Percentiles rank a stretch among this genome's conserved stretches.
phyloP scores from a whole-genome alignment of 2,113 vertebrate genomes.

The Hippotragus niger region DNA sequence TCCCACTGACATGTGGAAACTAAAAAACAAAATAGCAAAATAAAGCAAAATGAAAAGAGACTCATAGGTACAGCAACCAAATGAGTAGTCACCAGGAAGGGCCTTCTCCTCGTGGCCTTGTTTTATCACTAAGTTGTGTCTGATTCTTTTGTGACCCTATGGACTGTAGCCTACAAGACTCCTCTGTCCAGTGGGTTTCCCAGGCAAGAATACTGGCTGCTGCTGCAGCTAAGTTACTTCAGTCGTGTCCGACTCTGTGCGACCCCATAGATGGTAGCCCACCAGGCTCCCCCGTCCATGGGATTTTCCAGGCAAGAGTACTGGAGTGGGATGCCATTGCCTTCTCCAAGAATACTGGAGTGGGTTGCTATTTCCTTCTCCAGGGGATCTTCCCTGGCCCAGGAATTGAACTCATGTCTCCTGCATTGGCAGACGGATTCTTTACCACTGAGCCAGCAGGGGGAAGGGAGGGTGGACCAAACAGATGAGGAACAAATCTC shows the following conservation, averaged over 20 bases:
- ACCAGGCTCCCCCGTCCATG: too few relatives aligned
- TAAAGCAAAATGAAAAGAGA: neutral
- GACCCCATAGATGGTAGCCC: too few relatives aligned
- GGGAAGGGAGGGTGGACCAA: neutral
- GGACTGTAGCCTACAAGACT: neutral
- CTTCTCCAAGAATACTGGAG: neutral
- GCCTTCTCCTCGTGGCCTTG: neutral
- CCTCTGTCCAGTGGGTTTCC: neutral
- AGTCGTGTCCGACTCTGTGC: rapidly evolving
- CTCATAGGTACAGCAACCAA: neutral
- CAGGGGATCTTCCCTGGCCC: neutral
- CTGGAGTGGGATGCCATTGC: too few relatives aligned
- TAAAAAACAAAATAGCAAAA: neutral
- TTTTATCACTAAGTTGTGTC: neutral
- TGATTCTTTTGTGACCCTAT: neutral
- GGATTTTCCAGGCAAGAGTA: too few relatives aligned
- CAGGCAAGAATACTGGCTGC: neutral
- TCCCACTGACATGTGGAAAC: neutral
- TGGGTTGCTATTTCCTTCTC: neutral
- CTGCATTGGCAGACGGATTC: neutral
- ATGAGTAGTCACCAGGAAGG: neutral
- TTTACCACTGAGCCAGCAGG: neutral
- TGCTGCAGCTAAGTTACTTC: too few relatives aligned
- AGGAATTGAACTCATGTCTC: neutral
- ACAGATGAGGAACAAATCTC: neutral